These are phyloP conservation scores for Leucania comma DNA, from an alignment of 2,888 invertebrate species.

Conservation along the genomic window DNA sequence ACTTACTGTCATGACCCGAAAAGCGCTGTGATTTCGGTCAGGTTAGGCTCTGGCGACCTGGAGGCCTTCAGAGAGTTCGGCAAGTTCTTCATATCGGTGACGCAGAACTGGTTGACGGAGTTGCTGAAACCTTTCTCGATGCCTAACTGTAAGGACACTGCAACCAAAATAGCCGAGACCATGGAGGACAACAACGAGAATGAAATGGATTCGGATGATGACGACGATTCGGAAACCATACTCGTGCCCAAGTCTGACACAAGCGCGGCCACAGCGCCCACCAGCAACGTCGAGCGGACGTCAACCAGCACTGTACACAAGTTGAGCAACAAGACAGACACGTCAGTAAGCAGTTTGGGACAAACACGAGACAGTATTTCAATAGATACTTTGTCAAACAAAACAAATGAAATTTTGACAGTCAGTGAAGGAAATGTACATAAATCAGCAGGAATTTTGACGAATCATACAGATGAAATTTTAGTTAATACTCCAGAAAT, in stretches of 20 bases:
- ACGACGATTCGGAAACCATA: constrained; percentile 47
- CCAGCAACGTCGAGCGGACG: constrained; percentile 3
- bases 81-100: constrained; percentile 71
- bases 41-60: constrained; percentile 68
- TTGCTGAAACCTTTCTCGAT: constrained; percentile 68
- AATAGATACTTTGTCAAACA: constrained; percentile 22
- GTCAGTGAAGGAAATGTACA: constrained; percentile 6
- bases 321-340: neutral
- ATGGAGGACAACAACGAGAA: constrained; percentile 40
- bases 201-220: constrained; percentile 50
- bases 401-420: constrained; percentile 20
- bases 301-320: neutral
- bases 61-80: constrained; percentile 75
- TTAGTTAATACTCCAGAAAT: neutral
- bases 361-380: neutral
- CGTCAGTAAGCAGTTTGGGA: neutral
- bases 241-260: constrained; percentile 15
- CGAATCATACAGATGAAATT: constrained; percentile 6
- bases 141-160: constrained; percentile 60
- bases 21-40: constrained; percentile 63
- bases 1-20: constrained; percentile 67
- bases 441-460: neutral
- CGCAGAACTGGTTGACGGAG: constrained; percentile 73
- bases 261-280: neutral
- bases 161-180: constrained; percentile 61